Evolutionary conservation across 1,140 invertebrate species (phyloP).

Genomic region (Mycetomoellerius zeteki): DNA sequence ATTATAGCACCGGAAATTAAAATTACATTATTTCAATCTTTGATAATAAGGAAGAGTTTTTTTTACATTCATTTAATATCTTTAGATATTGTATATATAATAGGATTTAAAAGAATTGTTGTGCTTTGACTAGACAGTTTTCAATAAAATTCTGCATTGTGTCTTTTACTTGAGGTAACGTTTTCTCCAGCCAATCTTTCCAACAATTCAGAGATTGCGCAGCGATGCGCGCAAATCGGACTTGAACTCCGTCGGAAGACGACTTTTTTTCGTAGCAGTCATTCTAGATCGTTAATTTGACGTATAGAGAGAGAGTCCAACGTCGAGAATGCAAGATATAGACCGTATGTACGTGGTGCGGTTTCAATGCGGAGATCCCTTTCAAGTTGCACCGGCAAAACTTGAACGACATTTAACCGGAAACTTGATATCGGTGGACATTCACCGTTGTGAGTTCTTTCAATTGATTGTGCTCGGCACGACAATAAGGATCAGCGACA

Average conservation of each 20-base stretch:
- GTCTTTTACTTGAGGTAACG: constrained; percentile 16
- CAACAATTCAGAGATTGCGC: constrained; percentile 27
- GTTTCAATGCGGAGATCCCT: constrained; percentile 68
- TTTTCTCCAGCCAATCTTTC: constrained; percentile 26
- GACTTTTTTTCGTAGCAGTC: constrained; percentile 28
- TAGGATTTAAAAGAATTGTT: constrained; percentile 20
- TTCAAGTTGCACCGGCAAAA: constrained; percentile 71
- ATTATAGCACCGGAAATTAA: background rate
- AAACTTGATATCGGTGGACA: constrained; percentile 78
- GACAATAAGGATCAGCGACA: constrained; percentile 74
- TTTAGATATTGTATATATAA: background rate
- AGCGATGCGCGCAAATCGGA: constrained; percentile 13
- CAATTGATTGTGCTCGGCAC: constrained; percentile 71
- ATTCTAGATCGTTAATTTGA: constrained; percentile 77
- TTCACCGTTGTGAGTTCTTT: constrained; percentile 69
- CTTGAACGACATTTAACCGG: constrained; percentile 76
- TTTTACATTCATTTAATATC: background rate
- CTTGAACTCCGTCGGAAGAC: constrained; percentile 24
- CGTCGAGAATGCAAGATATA: constrained; percentile 66
- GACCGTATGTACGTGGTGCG: constrained; percentile 55
- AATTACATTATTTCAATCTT: background rate
- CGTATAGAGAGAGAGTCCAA: constrained; percentile 59
- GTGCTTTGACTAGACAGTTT: constrained; percentile 2
- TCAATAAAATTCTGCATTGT: constrained; percentile 18
- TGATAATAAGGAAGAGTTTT: background rate